These are phyloP conservation scores for Rallus limicola DNA, from an alignment of 2,113 vertebrate species.

Conservation along the genomic window DNA sequence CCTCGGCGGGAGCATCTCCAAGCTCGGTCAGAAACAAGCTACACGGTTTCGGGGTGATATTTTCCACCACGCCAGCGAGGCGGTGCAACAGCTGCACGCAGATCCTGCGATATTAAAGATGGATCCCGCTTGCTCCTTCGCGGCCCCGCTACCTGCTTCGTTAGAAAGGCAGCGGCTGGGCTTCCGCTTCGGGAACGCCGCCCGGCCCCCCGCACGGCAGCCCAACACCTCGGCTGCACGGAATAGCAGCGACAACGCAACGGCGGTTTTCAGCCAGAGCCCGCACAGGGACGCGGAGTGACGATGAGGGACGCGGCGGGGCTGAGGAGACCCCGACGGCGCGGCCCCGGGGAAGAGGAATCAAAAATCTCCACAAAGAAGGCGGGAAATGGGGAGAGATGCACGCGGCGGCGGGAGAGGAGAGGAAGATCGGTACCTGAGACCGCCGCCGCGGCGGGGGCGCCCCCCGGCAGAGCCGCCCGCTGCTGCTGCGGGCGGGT, in stretches of 20 bases:
- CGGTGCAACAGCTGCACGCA: not conserved
- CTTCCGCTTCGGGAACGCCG: rapidly evolving
- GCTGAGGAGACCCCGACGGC: not conserved
- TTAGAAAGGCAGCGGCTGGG: rapidly evolving
- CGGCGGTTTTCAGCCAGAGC: no score
- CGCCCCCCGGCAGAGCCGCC: not conserved
- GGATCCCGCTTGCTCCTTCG: not conserved
- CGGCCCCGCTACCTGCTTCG: not conserved
- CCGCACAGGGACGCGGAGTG: no score
- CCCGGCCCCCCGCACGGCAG: not conserved
- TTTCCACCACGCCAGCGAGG: rapidly evolving
- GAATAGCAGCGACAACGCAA: rapidly evolving
- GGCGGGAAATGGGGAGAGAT: no score
- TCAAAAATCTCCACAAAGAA: not conserved
- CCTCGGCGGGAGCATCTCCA: not conserved
- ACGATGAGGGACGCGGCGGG: not conserved
- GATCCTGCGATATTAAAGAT: rapidly evolving
- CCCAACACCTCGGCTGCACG: rapidly evolving
- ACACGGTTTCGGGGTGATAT: rapidly evolving
- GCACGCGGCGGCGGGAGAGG: no score
- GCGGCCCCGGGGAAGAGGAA: not conserved
- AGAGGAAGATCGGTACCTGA: not conserved
- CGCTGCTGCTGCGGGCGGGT: constrained; percentile 50
- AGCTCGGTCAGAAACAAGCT: not conserved
- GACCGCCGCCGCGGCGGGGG: not conserved